Evolutionary conservation across 1,140 invertebrate genomes (phyloP).

Genomic region (Drosophila miranda): DNA sequence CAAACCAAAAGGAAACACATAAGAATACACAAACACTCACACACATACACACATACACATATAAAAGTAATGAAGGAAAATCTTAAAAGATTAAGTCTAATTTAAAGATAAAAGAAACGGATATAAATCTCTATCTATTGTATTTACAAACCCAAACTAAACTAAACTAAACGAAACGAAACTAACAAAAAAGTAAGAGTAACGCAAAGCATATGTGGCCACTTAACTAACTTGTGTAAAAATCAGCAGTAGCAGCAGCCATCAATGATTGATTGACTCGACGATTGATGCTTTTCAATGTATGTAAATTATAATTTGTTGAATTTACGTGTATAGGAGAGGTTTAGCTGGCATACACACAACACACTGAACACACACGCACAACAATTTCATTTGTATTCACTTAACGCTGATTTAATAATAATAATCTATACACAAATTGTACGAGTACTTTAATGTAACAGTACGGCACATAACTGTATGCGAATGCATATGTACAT

Average conservation of each 20-base stretch:
- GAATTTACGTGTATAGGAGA: constrained; percentile 64
- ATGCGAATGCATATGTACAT: neutral
- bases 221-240: constrained; percentile 47
- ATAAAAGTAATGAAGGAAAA: constrained; percentile 45
- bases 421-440: constrained; percentile 50
- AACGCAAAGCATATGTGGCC: constrained; percentile 46
- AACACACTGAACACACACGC: constrained; percentile 22
- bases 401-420: constrained; percentile 61
- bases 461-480: no score
- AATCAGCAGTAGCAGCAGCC: constrained; percentile 37
- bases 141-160: constrained; percentile 52
- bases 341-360: constrained; percentile 44
- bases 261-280: constrained; percentile 37
- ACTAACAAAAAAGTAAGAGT: constrained; percentile 31
- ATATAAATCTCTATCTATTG: constrained; percentile 55
- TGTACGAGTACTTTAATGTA: constrained; percentile 2
- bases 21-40: constrained; percentile 23
- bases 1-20: constrained; percentile 48
- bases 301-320: constrained; percentile 74
- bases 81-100: constrained; percentile 66
- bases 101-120: constrained; percentile 60
- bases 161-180: constrained; percentile 45
- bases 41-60: constrained; percentile 38
- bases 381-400: constrained; percentile 47
- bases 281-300: constrained; percentile 48